These are phyloP conservation scores for Acanthosepion pharaonis DNA, from an alignment of 2,888 invertebrate species.

Conservation along the genomic window DNA sequence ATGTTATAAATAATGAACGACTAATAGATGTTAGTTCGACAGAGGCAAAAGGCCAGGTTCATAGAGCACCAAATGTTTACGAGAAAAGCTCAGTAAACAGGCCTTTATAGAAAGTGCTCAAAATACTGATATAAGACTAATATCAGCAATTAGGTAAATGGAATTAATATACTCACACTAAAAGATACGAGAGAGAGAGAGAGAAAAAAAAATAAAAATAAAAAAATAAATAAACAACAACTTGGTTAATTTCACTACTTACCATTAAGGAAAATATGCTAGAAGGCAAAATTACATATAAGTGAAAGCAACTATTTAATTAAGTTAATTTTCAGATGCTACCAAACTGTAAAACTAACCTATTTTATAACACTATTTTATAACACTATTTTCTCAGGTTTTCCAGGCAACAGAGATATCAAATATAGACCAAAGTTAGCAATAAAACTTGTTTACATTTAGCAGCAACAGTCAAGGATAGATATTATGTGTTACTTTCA, in stretches of 20 bases:
- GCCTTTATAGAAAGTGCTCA: too few relatives aligned
- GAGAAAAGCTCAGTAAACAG: too few relatives aligned
- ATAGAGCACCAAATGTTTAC: not conserved
- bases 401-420: not conserved
- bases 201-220: not conserved
- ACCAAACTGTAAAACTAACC: not conserved
- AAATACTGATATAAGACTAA: too few relatives aligned
- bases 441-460: not conserved
- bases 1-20: not conserved
- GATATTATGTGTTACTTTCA: too few relatives aligned
- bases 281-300: not conserved
- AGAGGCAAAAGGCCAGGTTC: not conserved
- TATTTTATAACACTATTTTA: not conserved
- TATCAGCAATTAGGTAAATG: too few relatives aligned
- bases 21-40: not conserved
- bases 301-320: not conserved
- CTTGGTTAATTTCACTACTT: not conserved
- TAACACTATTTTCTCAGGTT: not conserved
- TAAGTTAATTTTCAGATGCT: not conserved
- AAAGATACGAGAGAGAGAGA: not conserved
- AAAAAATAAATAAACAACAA: not conserved
- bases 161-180: not conserved
- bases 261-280: not conserved
- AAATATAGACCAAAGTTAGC: conserved; percentile 12
- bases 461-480: too few relatives aligned